A percentile compares a stretch with the other conserved stretches of the same genome.
Evolutionary conservation across 2,797 vertebrate species (phyloP).

Genomic region (Rhinoraja longicauda): DNA sequence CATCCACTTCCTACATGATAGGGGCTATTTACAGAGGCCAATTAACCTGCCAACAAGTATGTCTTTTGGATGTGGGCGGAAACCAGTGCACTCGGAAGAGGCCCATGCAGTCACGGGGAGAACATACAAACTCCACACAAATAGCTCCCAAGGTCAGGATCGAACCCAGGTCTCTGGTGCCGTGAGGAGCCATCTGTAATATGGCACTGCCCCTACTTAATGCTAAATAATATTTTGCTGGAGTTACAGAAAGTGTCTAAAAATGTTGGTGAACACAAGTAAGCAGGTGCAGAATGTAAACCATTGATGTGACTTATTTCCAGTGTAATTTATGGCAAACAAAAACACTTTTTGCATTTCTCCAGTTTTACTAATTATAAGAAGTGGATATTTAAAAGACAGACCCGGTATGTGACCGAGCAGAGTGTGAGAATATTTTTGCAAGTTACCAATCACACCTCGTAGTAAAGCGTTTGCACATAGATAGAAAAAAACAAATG

Average conservation of each 20-base stretch:
- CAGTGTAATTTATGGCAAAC: not conserved
- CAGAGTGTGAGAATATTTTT: conserved; percentile 32
- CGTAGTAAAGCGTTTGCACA: not conserved
- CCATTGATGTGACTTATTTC: not conserved
- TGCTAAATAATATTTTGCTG: not conserved
- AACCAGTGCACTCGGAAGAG: no score
- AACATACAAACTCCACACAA: no score
- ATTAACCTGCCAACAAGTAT: no score
- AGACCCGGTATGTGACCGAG: not conserved
- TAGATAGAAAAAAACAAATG: conserved; percentile 5
- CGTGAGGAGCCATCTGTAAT: no score
- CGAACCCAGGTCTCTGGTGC: no score
- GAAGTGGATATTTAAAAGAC: not conserved
- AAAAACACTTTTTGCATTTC: not conserved
- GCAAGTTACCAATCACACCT: conserved; percentile 29
- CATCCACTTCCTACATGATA: no score
- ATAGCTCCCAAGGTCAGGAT: no score
- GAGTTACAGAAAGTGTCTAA: not conserved
- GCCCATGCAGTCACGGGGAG: no score
- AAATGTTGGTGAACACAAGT: not conserved
- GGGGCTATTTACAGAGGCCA: no score
- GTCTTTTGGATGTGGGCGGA: no score
- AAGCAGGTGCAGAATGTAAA: not conserved
- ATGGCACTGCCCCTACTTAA: not conserved
- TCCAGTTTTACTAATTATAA: not conserved